Percentiles rank a stretch among this genome's conserved stretches.
Conservation (phyloP, 1,140 invertebrate genomes). For the Melipona quadrifasciata region DNA sequence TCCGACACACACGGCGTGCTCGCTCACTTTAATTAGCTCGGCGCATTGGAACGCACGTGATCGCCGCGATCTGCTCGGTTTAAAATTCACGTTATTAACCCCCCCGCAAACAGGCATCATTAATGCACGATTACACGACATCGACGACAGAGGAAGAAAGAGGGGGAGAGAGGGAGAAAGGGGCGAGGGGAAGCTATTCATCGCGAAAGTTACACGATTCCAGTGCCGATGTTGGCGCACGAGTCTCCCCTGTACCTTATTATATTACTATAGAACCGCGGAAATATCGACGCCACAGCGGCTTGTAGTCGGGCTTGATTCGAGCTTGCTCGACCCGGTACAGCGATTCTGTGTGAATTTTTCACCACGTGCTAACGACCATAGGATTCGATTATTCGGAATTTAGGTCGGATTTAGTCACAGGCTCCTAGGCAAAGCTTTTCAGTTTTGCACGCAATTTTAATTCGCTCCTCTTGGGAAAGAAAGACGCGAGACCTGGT, state of each 20-base stretch:
- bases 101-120: slow-evolving; percentile 23
- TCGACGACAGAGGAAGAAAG: no score
- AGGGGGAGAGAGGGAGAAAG: background rate
- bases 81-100: slow-evolving; percentile 45
- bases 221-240: background rate
- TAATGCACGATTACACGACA: slow-evolving; percentile 32
- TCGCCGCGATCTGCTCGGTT: background rate
- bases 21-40: slow-evolving; percentile 11
- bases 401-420: no score
- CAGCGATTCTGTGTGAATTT: background rate
- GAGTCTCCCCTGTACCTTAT: background rate
- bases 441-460: no score
- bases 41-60: background rate
- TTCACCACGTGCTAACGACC: background rate
- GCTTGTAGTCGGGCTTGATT: background rate
- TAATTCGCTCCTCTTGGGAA: no score
- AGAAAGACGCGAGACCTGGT: no score
- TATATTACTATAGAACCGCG: background rate
- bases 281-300: background rate
- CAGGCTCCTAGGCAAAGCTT: no score
- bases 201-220: slow-evolving; percentile 9
- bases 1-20: background rate
- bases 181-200: slow-evolving; percentile 1
- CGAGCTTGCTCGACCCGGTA: background rate
- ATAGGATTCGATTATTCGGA: no score